Conservation (phyloP, 1,140 invertebrate genomes). For the Eubasilissa regina region DNA sequence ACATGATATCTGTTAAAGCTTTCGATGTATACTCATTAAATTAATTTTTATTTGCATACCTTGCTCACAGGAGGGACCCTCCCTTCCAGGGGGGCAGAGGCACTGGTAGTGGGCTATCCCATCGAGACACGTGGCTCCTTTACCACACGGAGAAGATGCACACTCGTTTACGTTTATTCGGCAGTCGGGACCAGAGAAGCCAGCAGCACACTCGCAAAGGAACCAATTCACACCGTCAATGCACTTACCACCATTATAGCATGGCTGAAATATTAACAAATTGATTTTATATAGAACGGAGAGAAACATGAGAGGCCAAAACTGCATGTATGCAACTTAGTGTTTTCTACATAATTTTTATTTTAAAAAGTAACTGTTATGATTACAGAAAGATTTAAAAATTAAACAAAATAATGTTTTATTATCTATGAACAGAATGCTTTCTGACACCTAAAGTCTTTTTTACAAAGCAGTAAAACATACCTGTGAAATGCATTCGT, state of each 20-base stretch:
- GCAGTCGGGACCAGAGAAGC: constrained; percentile 86
- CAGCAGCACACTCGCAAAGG: constrained; percentile 81
- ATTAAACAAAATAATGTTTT: not conserved
- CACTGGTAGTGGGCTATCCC: constrained; percentile 85
- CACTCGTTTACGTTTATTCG: constrained; percentile 85
- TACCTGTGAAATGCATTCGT: constrained; percentile 73
- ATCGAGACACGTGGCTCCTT: constrained; percentile 88
- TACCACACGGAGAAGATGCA: constrained; percentile 85
- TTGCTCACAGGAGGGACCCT: constrained; percentile 80
- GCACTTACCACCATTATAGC: constrained; percentile 84
- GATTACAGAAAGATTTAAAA: not conserved
- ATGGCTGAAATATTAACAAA: constrained; percentile 69
- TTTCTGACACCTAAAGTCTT: too few species aligned
- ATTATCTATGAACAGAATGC: too few species aligned
- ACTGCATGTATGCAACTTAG: not conserved
- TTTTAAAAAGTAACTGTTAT: too few species aligned
- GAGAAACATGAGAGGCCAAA: too few species aligned
- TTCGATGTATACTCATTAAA: too few species aligned
- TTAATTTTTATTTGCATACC: constrained; percentile 59
- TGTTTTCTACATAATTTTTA: too few species aligned
- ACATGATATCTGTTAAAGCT: too few species aligned
- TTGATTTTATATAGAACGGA: too few species aligned
- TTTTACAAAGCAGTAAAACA: not conserved
- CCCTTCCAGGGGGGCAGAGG: constrained; percentile 84
- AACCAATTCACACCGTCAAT: constrained; percentile 88